Conservation (phyloP, 2,888 invertebrate species). For the Pseudococcus jackbeardsleyi region DNA sequence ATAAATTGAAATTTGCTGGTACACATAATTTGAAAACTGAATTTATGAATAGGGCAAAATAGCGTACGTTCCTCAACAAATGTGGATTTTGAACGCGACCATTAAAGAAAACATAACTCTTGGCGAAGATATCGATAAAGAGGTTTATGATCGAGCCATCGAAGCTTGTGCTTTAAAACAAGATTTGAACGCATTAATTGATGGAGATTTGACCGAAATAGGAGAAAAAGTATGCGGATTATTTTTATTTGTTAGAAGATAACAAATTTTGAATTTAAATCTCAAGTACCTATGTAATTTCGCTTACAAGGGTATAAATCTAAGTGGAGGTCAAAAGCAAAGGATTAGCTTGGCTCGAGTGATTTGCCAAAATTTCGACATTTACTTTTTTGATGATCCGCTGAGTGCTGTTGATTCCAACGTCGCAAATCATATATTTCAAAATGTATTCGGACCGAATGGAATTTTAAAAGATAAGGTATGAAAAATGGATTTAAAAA, state of each 20-base stretch:
- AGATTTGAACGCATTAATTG: conserved; percentile 93
- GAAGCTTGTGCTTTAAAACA: conserved; percentile 91
- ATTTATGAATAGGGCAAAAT: conserved; percentile 71
- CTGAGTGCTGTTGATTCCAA: conserved; percentile 78
- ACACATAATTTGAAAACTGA: background rate
- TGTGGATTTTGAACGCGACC: conserved; percentile 98
- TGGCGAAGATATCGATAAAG: conserved; percentile 80
- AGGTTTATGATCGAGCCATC: conserved; percentile 83
- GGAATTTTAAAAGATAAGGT: conserved; percentile 70
- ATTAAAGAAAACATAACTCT: conserved; percentile 93
- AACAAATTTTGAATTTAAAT: background rate
- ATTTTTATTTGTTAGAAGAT: background rate
- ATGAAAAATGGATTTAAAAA: background rate
- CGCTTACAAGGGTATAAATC: conserved; percentile 77
- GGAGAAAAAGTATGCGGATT: conserved; percentile 82
- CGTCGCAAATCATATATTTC: conserved; percentile 77
- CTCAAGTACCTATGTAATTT: background rate
- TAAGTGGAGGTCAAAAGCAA: conserved; percentile 94
- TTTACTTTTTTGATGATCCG: conserved; percentile 96
- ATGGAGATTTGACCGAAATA: conserved; percentile 96
- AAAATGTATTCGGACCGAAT: conserved; percentile 74
- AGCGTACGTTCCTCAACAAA: conserved; percentile 94
- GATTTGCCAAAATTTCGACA: conserved; percentile 88
- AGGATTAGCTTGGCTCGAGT: conserved; percentile 92
- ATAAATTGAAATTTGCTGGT: too few species aligned